phyloP scores from a whole-genome alignment of 2,113 vertebrate genomes.

The Lonchura striata region DNA sequence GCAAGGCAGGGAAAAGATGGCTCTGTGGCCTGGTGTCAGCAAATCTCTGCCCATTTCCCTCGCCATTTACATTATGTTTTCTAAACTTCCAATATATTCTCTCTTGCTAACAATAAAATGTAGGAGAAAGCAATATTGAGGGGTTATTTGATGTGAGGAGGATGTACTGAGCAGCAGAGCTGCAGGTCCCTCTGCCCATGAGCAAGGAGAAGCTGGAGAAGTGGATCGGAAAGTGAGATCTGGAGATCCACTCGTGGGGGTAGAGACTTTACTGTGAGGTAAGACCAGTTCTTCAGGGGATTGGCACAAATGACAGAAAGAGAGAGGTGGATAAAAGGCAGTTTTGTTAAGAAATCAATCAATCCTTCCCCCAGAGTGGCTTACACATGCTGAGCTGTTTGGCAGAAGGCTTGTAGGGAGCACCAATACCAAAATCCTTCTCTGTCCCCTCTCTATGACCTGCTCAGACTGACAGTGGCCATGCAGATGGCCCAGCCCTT shows the following conservation, averaged over 20 bases:
- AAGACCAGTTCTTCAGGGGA: background rate
- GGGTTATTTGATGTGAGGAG: background rate
- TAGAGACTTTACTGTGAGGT: background rate
- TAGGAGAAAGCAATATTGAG: background rate
- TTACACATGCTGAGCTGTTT: fast-evolving
- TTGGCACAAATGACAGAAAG: background rate
- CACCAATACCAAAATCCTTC: background rate
- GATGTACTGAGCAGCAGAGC: background rate
- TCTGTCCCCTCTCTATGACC: background rate
- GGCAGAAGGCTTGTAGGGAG: background rate
- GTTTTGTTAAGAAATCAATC: background rate
- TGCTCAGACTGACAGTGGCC: background rate
- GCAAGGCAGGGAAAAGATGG: background rate
- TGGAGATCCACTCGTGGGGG: background rate
- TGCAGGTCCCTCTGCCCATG: fast-evolving
- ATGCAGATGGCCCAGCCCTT: background rate
- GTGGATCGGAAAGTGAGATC: background rate
- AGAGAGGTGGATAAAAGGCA: background rate
- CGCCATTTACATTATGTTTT: no score
- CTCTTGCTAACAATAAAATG: background rate
- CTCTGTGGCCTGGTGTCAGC: background rate
- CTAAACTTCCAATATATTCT: background rate
- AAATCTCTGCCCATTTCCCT: background rate
- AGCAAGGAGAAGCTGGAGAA: background rate
- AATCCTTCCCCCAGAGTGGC: background rate